These are phyloP conservation scores for Belonocnema kinseyi DNA, from an alignment of 1,140 invertebrate species.

Conservation along the genomic window DNA sequence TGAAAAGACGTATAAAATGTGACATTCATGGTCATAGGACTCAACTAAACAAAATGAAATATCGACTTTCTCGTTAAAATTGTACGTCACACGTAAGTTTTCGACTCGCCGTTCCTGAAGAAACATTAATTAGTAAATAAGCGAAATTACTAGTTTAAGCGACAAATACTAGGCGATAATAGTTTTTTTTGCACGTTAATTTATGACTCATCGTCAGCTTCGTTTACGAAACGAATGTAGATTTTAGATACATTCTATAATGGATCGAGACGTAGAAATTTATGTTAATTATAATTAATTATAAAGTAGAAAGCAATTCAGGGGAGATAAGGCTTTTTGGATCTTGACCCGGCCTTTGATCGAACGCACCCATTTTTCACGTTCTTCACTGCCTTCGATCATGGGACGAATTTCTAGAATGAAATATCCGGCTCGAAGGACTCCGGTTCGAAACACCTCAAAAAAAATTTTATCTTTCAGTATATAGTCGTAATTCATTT, in stretches of 20 bases:
- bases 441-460: constrained; percentile 35
- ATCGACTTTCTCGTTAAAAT: neutral
- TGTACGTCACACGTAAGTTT: neutral
- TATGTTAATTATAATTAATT: constrained; percentile 10
- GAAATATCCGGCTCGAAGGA: constrained; percentile 39
- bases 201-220: constrained; percentile 14
- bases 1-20: neutral
- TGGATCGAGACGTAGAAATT: constrained; percentile 14
- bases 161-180: neutral
- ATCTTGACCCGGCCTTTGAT: constrained; percentile 52
- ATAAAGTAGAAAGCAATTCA: constrained; percentile 24
- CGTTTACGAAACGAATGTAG: constrained; percentile 22
- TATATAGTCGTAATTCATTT: constrained; percentile 17
- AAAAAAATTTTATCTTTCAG: neutral
- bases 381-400: constrained; percentile 66
- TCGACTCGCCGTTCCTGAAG: neutral
- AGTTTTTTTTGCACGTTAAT: constrained; percentile 21
- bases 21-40: neutral
- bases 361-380: constrained; percentile 59
- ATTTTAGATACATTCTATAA: constrained; percentile 3
- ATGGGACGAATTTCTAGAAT: constrained; percentile 51
- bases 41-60: neutral
- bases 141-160: neutral
- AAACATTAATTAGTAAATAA: constrained; percentile 2
- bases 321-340: neutral